Evolutionary conservation across 2,797 vertebrate genomes (phyloP).

Genomic region (Malacoctenus gilli): DNA sequence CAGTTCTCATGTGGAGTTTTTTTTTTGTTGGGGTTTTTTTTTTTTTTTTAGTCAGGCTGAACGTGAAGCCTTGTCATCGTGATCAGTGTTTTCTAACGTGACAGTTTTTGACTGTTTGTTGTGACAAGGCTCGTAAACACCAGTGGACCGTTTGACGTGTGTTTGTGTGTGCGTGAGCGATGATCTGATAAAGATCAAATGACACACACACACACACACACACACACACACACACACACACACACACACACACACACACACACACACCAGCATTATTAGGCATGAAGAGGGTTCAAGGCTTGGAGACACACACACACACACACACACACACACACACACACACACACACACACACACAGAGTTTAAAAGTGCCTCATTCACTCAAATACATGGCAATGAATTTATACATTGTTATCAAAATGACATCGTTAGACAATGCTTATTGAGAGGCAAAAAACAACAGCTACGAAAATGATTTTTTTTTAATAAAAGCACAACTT

Average conservation of each 20-base stretch:
- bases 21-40: slow-evolving; percentile 5
- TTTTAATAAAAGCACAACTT: too few species aligned
- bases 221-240: too few species aligned
- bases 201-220: too few species aligned
- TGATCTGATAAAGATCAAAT: slow-evolving; percentile 48
- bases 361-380: too few species aligned
- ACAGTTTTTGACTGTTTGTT: slow-evolving; percentile 58
- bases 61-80: slow-evolving; percentile 45
- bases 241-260: too few species aligned
- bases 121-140: slow-evolving; percentile 66
- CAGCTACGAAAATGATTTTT: too few species aligned
- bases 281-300: slow-evolving; percentile 10
- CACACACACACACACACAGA: too few species aligned
- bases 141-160: slow-evolving; percentile 47
- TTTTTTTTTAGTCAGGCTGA: slow-evolving; percentile 11
- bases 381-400: too few species aligned
- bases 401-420: too few species aligned
- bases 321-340: neutral
- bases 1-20: slow-evolving; percentile 4
- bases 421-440: too few species aligned
- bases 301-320: neutral
- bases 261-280: slow-evolving; percentile 25
- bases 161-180: slow-evolving; percentile 36
- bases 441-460: too few species aligned
- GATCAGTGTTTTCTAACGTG: slow-evolving; percentile 49